Evolutionary conservation across 2,797 vertebrate genomes (phyloP).

Genomic region (Coracias cyanogaster): DNA sequence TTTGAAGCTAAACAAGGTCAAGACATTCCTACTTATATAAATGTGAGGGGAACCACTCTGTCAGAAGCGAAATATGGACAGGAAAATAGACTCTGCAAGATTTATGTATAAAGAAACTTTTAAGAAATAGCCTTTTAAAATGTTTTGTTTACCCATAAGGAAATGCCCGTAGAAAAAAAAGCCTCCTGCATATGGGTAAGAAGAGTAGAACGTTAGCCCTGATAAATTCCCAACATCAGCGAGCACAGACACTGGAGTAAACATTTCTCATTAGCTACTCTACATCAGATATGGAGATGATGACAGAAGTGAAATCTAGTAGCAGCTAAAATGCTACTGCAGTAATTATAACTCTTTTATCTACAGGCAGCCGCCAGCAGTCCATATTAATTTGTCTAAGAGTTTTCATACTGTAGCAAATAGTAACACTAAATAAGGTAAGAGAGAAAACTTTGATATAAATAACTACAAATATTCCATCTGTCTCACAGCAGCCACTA

Average conservation of each 20-base stretch:
- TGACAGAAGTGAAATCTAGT: constrained; percentile 34
- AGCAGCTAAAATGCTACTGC: constrained; percentile 20
- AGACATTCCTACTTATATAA: not conserved
- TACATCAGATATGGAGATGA: not conserved
- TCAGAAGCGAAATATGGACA: constrained; percentile 1
- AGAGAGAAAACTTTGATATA: not conserved
- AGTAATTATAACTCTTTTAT: constrained; percentile 50
- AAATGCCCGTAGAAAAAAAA: not conserved
- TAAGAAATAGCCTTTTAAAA: constrained; percentile 2
- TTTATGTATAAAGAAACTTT: not conserved
- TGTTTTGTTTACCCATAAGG: not conserved
- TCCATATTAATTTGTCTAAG: constrained; percentile 8
- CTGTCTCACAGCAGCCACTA: not conserved
- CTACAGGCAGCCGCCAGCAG: constrained; percentile 38
- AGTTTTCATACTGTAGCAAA: not conserved
- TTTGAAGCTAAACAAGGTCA: constrained; percentile 22
- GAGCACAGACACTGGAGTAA: not conserved
- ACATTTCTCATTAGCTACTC: constrained; percentile 3
- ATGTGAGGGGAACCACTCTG: not conserved
- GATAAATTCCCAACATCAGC: not conserved
- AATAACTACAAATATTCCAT: not conserved
- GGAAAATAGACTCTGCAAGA: not conserved
- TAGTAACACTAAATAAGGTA: not conserved
- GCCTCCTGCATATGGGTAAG: not conserved
- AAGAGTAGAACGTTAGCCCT: not conserved